phyloP scores from a whole-genome alignment of 2,797 vertebrate genomes.

The Falco concolor region DNA sequence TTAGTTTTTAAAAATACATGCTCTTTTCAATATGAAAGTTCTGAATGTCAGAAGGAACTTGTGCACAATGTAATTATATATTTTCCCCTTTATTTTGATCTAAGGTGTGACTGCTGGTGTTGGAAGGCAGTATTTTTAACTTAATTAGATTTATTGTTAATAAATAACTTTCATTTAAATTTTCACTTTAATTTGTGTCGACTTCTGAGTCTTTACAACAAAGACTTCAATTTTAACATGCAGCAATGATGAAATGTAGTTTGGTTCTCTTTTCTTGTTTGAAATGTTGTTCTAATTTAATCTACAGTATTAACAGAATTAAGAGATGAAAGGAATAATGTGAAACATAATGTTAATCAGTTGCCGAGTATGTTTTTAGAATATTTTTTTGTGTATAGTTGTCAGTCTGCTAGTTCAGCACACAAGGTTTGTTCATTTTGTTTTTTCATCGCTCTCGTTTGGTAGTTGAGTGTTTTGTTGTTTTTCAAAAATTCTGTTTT shows the following conservation, averaged over 20 bases:
- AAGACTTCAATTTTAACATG: background rate
- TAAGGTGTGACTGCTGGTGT: slow-evolving; percentile 24
- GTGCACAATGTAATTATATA: background rate
- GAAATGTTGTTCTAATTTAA: slow-evolving; percentile 12
- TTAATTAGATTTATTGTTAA: slow-evolving; percentile 39
- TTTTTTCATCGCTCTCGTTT: background rate
- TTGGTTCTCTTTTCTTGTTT: background rate
- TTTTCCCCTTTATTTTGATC: slow-evolving; percentile 40
- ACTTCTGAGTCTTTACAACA: slow-evolving; percentile 7
- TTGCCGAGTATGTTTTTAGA: background rate
- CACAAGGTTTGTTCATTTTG: accelerated
- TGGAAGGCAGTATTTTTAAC: slow-evolving; percentile 12
- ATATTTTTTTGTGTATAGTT: background rate
- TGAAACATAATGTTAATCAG: background rate
- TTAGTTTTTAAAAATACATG: background rate
- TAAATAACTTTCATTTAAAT: slow-evolving; percentile 5
- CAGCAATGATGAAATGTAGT: background rate
- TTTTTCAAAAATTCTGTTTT: background rate
- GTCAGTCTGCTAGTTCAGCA: background rate
- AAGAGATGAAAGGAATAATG: background rate
- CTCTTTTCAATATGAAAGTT: background rate
- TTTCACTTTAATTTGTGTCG: background rate
- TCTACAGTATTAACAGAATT: background rate
- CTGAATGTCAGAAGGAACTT: background rate
- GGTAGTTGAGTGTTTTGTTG: background rate